phyloP scores from a whole-genome alignment of 2,113 vertebrate species.

The Nothocercus nigrocapillus region DNA sequence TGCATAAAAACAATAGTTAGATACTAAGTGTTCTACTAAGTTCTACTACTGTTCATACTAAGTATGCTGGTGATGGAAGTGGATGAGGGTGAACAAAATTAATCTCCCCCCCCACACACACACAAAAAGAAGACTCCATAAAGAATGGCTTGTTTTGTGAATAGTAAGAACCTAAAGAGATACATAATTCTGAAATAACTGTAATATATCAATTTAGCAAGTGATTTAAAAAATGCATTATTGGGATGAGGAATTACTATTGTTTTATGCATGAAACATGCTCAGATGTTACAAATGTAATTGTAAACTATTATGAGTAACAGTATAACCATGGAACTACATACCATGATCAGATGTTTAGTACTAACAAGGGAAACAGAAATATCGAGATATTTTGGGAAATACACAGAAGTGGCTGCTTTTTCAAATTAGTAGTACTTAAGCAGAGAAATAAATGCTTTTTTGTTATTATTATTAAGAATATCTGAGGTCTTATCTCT shows the following conservation, averaged over 20 bases:
- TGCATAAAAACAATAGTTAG: constrained; percentile 17
- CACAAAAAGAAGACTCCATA: background rate
- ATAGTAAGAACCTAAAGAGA: background rate
- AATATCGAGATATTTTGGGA: background rate
- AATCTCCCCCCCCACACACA: constrained; percentile 1
- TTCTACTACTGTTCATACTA: too few species aligned
- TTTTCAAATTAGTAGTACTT: background rate
- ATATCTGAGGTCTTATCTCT: background rate
- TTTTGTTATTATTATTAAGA: background rate
- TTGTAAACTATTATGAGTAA: background rate
- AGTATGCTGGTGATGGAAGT: background rate
- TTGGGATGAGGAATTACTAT: background rate
- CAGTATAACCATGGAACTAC: background rate
- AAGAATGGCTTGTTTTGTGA: background rate
- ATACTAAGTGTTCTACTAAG: background rate
- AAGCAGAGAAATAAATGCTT: background rate
- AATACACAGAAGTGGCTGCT: background rate
- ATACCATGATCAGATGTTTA: background rate
- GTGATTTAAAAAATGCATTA: background rate
- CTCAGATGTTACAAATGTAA: background rate
- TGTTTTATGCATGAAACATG: background rate
- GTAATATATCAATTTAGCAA: background rate
- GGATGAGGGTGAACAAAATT: background rate
- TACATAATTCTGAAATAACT: background rate
- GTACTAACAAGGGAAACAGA: background rate